A percentile compares a stretch with the other conserved stretches of the same genome.
Evolutionary conservation across 2,888 invertebrate species (phyloP).

Genomic region (Acanthosepion lycidas): DNA sequence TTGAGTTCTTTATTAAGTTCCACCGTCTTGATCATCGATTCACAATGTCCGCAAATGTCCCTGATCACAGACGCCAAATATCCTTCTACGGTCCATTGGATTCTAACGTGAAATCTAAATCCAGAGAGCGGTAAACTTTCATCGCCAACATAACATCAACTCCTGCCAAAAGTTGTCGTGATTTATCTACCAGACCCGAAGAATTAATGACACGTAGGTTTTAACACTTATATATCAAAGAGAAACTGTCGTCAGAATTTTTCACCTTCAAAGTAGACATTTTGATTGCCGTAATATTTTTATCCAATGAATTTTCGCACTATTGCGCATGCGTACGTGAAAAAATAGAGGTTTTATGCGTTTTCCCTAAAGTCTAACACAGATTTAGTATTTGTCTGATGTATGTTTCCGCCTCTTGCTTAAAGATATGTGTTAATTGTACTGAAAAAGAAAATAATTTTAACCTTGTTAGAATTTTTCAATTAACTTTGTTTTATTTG

Average conservation of each 20-base stretch:
- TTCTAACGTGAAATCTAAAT: not conserved
- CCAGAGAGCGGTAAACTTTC: not conserved
- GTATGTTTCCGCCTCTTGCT: too few relatives aligned
- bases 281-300: not conserved
- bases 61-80: not conserved
- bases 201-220: not conserved
- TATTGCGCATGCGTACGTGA: not conserved
- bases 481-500: too few relatives aligned
- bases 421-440: too few relatives aligned
- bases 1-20: not conserved
- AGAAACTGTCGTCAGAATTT: not conserved
- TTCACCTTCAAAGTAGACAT: not conserved
- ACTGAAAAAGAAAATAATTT: too few relatives aligned
- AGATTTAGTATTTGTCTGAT: too few relatives aligned
- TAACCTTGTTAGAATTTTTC: too few relatives aligned
- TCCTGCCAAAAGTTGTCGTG: not conserved
- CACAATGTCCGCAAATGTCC: slow-evolving; percentile 5
- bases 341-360: not conserved
- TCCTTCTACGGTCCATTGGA: not conserved
- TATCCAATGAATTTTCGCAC: not conserved
- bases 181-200: slow-evolving; percentile 9
- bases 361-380: not conserved
- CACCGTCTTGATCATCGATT: not conserved
- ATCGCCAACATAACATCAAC: not conserved
- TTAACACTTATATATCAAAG: slow-evolving; percentile 9